Conservation (phyloP, 2,113 vertebrate species). For the Chaetura pelagica region DNA sequence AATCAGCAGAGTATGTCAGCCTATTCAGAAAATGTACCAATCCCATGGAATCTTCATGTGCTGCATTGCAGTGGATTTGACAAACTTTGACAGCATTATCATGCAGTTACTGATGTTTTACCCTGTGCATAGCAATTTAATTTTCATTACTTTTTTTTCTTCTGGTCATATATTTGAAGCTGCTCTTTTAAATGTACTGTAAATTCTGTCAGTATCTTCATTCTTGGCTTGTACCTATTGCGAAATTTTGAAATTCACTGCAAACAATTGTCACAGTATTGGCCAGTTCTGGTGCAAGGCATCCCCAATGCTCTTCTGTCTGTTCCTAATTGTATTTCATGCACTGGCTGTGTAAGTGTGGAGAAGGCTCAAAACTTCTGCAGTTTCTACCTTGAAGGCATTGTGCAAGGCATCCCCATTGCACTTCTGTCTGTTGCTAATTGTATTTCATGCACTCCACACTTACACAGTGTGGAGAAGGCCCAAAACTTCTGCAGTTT, state of each 20-base stretch:
- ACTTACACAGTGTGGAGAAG: background rate
- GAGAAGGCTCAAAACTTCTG: background rate
- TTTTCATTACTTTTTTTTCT: background rate
- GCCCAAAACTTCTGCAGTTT: background rate
- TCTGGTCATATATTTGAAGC: background rate
- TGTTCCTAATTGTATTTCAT: background rate
- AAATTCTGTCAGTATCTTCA: background rate
- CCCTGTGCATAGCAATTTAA: background rate
- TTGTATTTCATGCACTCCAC: background rate
- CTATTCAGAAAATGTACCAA: background rate
- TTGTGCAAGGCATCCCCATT: background rate
- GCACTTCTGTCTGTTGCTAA: background rate
- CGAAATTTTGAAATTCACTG: background rate
- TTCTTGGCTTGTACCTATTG: background rate
- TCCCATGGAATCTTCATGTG: background rate
- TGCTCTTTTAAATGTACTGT: background rate
- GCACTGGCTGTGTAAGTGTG: background rate
- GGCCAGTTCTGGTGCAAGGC: background rate
- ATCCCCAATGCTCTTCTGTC: background rate
- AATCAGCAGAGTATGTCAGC: background rate
- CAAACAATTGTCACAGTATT: background rate
- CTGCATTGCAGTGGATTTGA: background rate
- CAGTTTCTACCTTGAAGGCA: background rate
- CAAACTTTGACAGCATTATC: background rate
- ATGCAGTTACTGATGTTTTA: background rate